A percentile compares a stretch with the other conserved stretches of the same genome.
Evolutionary conservation across 2,888 invertebrate genomes (phyloP).

Genomic region (Nemotelus nigrinus): DNA sequence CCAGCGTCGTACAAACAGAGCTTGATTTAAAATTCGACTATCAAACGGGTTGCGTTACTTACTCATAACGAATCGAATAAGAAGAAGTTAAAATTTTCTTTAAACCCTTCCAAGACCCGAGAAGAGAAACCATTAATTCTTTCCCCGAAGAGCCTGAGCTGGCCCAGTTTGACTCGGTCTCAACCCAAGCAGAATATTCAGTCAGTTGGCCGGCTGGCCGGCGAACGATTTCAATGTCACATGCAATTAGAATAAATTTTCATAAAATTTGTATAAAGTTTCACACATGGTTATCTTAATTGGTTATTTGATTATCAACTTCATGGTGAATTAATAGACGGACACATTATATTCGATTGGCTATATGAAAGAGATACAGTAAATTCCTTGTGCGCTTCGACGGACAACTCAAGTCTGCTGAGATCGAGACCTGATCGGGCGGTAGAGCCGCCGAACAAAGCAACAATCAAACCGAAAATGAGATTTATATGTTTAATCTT

Average conservation of each 20-base stretch:
- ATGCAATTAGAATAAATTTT: conserved; percentile 47
- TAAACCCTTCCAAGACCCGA: neutral
- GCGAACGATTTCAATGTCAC: conserved; percentile 45
- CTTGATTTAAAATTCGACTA: conserved; percentile 8
- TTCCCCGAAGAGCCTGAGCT: conserved; percentile 18
- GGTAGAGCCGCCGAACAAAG: too few species aligned
- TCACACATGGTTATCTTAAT: conserved; percentile 48
- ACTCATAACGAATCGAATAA: neutral
- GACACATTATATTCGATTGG: conserved; percentile 16
- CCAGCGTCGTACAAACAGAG: too few species aligned
- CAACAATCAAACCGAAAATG: too few species aligned
- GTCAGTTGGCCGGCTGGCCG: conserved; percentile 1
- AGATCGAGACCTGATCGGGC: too few species aligned
- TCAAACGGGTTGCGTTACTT: neutral
- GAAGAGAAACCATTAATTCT: conserved; percentile 36
- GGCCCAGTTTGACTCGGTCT: conserved; percentile 15
- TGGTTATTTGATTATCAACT: conserved; percentile 48
- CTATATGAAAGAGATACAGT: neutral
- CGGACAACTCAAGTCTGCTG: too few species aligned
- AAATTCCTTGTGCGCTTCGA: too few species aligned
- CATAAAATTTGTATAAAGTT: conserved; percentile 48
- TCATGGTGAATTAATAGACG: conserved; percentile 47
- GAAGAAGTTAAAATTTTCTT: too few species aligned
- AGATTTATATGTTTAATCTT: too few species aligned
- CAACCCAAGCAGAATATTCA: neutral